Conservation (phyloP, 1,140 invertebrate species). For the Halictus rubicundus region DNA sequence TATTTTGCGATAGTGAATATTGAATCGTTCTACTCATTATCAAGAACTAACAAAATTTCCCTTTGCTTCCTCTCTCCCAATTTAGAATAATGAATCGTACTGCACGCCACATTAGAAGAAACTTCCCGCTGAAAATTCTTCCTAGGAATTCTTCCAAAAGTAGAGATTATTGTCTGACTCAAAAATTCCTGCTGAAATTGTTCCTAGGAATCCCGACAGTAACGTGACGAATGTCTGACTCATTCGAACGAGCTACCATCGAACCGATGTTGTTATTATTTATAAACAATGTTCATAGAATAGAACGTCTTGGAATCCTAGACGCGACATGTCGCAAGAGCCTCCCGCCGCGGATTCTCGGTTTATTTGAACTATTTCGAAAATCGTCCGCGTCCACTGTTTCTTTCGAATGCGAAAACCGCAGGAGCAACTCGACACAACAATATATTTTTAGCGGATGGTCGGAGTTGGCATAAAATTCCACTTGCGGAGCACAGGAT, state of each 20-base stretch:
- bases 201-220: too few species aligned
- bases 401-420: too few species aligned
- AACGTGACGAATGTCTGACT: not conserved
- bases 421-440: not conserved
- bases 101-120: too few species aligned
- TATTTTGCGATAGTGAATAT: too few species aligned
- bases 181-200: too few species aligned
- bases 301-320: not conserved
- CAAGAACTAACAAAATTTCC: too few species aligned
- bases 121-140: too few species aligned
- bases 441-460: conserved; percentile 23
- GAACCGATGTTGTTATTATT: not conserved
- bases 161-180: too few species aligned
- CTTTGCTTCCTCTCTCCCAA: too few species aligned
- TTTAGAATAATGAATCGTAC: too few species aligned
- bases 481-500: not conserved
- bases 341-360: not conserved
- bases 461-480: conserved; percentile 28
- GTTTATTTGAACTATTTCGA: not conserved
- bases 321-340: not conserved
- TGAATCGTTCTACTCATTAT: too few species aligned
- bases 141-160: too few species aligned
- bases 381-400: not conserved
- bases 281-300: not conserved
- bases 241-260: not conserved